A percentile compares a stretch with the other conserved stretches of the same genome.
These are phyloP conservation scores for Brachionus calyciflorus DNA, from an alignment of 1,140 invertebrate species.

Conservation along the genomic window DNA sequence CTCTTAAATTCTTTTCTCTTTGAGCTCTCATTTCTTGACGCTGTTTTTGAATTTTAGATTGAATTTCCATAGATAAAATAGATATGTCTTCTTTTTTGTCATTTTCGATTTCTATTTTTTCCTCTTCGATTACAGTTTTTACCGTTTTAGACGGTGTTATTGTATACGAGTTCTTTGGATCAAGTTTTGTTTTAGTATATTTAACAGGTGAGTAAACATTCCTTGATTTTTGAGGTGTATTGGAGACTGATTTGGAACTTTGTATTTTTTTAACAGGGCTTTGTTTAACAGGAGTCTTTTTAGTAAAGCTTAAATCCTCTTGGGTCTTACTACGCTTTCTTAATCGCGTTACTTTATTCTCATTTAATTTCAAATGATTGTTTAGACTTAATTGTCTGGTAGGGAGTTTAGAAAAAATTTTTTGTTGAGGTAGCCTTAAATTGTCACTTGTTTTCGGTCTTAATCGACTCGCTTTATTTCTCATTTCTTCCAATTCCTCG, in stretches of 20 bases:
- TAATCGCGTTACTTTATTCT: neutral
- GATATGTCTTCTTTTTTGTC: conserved; percentile 39
- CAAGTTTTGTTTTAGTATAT: neutral
- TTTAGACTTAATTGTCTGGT: conserved; percentile 5
- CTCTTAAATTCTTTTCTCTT: conserved; percentile 16
- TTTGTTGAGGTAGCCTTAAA: conserved; percentile 6
- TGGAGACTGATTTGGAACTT: neutral
- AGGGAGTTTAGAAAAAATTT: neutral
- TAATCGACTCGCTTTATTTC: neutral
- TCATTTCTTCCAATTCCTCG: conserved; percentile 32
- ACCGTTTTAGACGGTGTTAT: neutral
- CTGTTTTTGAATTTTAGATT: conserved; percentile 40
- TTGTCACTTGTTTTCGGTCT: conserved; percentile 1
- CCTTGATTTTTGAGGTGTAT: neutral
- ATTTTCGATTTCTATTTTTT: neutral
- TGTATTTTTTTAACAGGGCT: neutral
- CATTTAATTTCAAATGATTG: neutral
- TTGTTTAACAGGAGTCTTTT: neutral
- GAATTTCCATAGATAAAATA: conserved; percentile 21
- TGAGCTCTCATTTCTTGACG: conserved; percentile 29
- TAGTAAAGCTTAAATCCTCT: neutral
- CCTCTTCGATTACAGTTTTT: neutral
- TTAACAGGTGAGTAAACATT: conserved; percentile 5
- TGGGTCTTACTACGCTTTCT: conserved; percentile 30
- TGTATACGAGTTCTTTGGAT: neutral